Conservation (phyloP, 2,113 vertebrate species). For the Leucopsar rothschildi region DNA sequence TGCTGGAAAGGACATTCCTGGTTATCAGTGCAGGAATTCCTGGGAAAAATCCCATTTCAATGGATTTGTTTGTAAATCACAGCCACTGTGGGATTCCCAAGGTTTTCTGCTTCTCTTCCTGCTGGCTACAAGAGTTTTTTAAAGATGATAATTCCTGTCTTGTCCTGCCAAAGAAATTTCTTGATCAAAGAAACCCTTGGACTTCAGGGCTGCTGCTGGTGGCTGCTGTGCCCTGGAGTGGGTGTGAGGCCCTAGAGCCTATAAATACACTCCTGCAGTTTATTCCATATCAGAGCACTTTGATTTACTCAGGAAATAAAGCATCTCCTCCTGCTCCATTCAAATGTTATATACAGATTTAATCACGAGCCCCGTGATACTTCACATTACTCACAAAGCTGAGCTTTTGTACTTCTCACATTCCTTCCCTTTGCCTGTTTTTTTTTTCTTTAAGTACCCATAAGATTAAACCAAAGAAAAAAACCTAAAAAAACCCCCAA, state of each 20-base stretch:
- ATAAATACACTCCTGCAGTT: background rate
- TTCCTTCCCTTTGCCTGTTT: background rate
- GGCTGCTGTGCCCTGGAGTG: background rate
- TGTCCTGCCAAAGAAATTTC: too few species aligned
- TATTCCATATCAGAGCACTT: background rate
- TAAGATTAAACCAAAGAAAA: background rate
- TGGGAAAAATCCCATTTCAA: background rate
- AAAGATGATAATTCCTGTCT: background rate
- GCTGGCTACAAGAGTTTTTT: background rate
- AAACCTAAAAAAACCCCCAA: too few species aligned
- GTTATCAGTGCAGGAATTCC: background rate
- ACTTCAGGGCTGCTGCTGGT: background rate
- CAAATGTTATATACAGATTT: slow-evolving; percentile 54
- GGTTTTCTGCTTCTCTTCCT: background rate
- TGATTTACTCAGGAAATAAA: slow-evolving; percentile 52
- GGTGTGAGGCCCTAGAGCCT: background rate
- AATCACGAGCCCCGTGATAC: slow-evolving; percentile 8
- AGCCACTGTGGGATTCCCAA: background rate
- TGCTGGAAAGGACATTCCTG: accelerated
- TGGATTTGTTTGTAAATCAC: background rate
- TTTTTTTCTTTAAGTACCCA: background rate
- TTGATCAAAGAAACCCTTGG: too few species aligned
- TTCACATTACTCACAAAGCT: background rate
- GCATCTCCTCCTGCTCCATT: slow-evolving; percentile 16
- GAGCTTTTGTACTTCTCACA: background rate